Conservation (phyloP, 2,888 invertebrate genomes). For the Leptinotarsa haldemani region DNA sequence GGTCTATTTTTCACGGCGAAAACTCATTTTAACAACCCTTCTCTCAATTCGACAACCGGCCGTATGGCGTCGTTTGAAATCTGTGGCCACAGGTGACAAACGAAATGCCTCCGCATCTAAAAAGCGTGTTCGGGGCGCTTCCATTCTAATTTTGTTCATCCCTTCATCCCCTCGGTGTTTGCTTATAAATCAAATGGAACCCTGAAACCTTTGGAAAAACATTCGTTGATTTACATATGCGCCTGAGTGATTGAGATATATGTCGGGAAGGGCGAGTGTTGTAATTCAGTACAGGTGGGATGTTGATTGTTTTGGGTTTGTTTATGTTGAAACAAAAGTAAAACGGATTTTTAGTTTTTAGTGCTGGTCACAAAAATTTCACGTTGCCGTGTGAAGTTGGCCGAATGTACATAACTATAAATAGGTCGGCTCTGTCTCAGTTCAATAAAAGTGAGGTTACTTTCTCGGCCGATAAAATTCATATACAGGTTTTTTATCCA, state of each 20-base stretch:
- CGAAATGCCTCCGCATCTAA: constrained; percentile 28
- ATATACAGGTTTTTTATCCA: too few relatives aligned
- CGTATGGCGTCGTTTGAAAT: constrained; percentile 1
- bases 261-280: constrained; percentile 2
- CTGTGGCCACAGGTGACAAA: constrained; percentile 41
- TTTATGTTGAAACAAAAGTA: not conserved
- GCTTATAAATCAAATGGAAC: constrained; percentile 43
- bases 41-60: constrained; percentile 7
- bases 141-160: constrained; percentile 39
- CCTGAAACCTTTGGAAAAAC: constrained; percentile 37
- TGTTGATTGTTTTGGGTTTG: not conserved
- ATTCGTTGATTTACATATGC: constrained; percentile 35
- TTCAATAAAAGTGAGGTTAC: too few relatives aligned
- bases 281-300: constrained; percentile 3
- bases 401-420: too few relatives aligned
- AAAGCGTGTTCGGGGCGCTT: constrained; percentile 28
- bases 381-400: too few relatives aligned
- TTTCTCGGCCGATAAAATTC: too few relatives aligned
- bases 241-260: constrained; percentile 32
- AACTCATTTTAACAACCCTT: constrained; percentile 11
- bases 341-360: not conserved
- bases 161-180: constrained; percentile 35
- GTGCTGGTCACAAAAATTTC: too few relatives aligned
- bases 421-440: too few relatives aligned
- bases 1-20: not conserved